phyloP scores from a whole-genome alignment of 1,140 invertebrate species.

The Drosophila biarmipes region DNA sequence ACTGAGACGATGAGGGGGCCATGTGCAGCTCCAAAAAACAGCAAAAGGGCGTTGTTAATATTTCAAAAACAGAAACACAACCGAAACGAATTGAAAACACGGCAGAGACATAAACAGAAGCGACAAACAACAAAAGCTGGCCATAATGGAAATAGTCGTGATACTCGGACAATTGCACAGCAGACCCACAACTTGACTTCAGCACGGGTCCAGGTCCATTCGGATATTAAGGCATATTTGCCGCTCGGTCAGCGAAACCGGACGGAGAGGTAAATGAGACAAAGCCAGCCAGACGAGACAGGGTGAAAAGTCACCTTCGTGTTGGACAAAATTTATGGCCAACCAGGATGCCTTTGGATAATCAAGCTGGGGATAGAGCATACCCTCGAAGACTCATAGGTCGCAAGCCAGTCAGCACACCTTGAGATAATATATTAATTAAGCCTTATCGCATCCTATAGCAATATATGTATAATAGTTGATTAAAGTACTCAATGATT shows the following conservation, averaged over 20 bases:
- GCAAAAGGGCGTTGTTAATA: constrained; percentile 81
- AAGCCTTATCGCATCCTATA: too few relatives aligned
- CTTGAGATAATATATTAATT: too few relatives aligned
- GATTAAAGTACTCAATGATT: too few relatives aligned
- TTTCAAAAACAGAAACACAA: constrained; percentile 77
- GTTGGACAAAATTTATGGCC: constrained; percentile 54
- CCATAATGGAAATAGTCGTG: constrained; percentile 31
- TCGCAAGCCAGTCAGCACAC: too few relatives aligned
- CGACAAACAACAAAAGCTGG: constrained; percentile 29
- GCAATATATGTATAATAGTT: too few relatives aligned
- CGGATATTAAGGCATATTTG: constrained; percentile 75
- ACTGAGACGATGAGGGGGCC: constrained; percentile 21
- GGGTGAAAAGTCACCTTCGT: constrained; percentile 21
- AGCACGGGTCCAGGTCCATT: constrained; percentile 12
- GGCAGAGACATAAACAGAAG: constrained; percentile 22
- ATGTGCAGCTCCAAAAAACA: constrained; percentile 46
- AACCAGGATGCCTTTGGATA: not conserved
- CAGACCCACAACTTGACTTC: constrained; percentile 54
- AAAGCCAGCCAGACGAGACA: constrained; percentile 48
- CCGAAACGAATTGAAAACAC: constrained; percentile 42
- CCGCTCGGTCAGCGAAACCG: constrained; percentile 65
- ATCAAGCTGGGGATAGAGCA: not conserved
- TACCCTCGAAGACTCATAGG: constrained; percentile 10
- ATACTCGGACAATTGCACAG: constrained; percentile 63
- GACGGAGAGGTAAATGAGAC: constrained; percentile 54